Evolutionary conservation across 2,888 invertebrate genomes (phyloP).

Genomic region (Elysia crispata): DNA sequence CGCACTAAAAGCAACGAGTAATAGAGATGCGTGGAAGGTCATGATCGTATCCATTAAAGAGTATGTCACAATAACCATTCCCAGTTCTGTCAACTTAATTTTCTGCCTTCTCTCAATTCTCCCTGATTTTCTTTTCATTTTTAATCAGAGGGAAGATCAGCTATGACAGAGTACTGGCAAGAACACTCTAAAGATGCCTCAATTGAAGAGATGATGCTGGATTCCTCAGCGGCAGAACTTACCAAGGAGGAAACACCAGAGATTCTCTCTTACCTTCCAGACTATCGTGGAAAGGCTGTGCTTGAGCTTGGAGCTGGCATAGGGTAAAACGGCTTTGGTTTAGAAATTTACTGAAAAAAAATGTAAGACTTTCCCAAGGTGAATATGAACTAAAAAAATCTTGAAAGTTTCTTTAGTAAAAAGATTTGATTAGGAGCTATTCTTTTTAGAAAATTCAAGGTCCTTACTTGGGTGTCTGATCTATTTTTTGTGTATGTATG

Average conservation of each 20-base stretch:
- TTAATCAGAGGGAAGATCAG: conserved; percentile 51
- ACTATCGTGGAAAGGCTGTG: conserved; percentile 76
- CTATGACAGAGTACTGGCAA: conserved; percentile 72
- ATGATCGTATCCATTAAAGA: no score
- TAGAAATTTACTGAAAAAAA: no score
- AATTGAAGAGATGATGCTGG: conserved; percentile 79
- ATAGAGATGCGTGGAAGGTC: no score
- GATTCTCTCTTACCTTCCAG: conserved; percentile 79
- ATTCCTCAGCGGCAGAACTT: conserved; percentile 76
- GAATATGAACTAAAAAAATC: neutral
- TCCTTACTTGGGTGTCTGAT: no score
- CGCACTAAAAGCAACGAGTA: no score
- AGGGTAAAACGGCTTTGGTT: conserved; percentile 73
- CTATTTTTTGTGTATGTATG: no score
- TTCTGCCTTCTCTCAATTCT: neutral
- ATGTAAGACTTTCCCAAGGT: no score
- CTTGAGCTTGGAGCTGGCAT: conserved; percentile 81
- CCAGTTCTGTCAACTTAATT: no score
- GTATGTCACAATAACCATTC: no score
- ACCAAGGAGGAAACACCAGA: conserved; percentile 78
- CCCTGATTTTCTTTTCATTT: neutral
- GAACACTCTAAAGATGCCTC: conserved; percentile 71
- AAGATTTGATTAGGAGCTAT: neutral
- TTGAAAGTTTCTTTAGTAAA: no score
- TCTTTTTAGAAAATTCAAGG: no score